These are phyloP conservation scores for Phalacrocorax aristotelis DNA, from an alignment of 2,113 vertebrate species.

Conservation along the genomic window DNA sequence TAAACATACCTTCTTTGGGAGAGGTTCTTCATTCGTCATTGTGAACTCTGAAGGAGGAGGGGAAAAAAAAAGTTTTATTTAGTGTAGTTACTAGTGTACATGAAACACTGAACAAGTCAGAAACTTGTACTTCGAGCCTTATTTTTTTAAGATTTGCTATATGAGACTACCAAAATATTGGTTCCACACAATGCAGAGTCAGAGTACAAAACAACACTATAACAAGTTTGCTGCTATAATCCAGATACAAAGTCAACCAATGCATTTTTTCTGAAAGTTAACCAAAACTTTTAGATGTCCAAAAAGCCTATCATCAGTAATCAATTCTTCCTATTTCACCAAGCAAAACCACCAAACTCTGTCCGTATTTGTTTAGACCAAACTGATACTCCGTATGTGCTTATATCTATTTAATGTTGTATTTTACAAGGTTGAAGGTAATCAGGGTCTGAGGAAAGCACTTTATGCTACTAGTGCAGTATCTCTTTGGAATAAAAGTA, in stretches of 20 bases:
- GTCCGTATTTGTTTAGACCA: background rate
- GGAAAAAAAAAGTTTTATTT: background rate
- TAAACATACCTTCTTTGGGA: constrained; percentile 93
- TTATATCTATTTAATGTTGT: background rate
- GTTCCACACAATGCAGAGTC: background rate
- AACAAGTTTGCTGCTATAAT: background rate
- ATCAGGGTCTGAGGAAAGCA: background rate
- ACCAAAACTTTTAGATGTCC: background rate
- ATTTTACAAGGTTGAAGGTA: background rate
- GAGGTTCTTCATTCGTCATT: constrained; percentile 99
- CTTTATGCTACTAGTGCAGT: background rate
- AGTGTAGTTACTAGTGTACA: background rate
- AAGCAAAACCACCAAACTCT: background rate
- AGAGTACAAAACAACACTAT: background rate
- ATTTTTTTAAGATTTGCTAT: background rate
- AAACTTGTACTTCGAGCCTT: background rate
- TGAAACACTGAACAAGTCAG: background rate
- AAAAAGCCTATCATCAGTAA: background rate
- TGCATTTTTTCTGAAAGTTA: background rate
- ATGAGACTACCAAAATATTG: background rate
- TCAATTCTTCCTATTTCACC: background rate
- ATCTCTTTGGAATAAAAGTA: background rate
- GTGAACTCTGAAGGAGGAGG: constrained; percentile 76
- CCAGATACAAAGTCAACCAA: background rate
- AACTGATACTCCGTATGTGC: background rate